Evolutionary conservation across 2,113 vertebrate species (phyloP).

Genomic region (Melanerpes aurifrons): DNA sequence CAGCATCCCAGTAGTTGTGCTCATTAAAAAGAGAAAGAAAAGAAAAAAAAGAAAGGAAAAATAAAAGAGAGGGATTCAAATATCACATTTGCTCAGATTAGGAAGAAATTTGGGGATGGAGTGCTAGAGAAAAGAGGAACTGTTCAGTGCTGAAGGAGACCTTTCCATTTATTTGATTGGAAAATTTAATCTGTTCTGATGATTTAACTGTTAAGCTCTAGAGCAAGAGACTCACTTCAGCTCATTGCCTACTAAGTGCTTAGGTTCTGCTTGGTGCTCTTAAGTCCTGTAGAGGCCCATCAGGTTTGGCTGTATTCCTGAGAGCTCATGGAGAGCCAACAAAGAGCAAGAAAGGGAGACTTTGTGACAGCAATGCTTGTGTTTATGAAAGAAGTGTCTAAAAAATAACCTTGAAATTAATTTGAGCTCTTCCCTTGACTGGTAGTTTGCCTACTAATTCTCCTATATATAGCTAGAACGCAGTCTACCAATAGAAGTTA

Average conservation of each 20-base stretch:
- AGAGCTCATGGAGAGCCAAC: not conserved
- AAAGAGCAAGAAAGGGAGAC: not conserved
- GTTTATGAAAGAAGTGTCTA: not conserved
- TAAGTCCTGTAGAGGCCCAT: not conserved
- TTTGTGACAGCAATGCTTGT: not conserved
- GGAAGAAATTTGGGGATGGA: not conserved
- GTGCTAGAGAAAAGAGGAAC: not conserved
- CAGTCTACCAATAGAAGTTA: not conserved
- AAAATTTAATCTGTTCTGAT: not conserved
- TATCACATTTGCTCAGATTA: not conserved
- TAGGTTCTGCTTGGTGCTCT: not conserved
- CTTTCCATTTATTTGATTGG: not conserved
- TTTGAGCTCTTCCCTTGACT: not conserved
- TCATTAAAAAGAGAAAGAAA: not conserved
- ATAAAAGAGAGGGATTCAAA: not conserved
- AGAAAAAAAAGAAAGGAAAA: not conserved
- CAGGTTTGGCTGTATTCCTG: not conserved
- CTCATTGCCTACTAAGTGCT: not conserved
- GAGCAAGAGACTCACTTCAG: not conserved
- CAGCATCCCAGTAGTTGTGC: not conserved
- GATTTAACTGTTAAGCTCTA: not conserved
- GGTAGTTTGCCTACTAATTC: not conserved
- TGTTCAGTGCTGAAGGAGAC: not conserved
- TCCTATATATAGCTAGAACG: not conserved
- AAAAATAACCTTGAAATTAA: constrained; percentile 4